phyloP scores from a whole-genome alignment of 2,888 invertebrate genomes.

The Ochropleura plecta region DNA sequence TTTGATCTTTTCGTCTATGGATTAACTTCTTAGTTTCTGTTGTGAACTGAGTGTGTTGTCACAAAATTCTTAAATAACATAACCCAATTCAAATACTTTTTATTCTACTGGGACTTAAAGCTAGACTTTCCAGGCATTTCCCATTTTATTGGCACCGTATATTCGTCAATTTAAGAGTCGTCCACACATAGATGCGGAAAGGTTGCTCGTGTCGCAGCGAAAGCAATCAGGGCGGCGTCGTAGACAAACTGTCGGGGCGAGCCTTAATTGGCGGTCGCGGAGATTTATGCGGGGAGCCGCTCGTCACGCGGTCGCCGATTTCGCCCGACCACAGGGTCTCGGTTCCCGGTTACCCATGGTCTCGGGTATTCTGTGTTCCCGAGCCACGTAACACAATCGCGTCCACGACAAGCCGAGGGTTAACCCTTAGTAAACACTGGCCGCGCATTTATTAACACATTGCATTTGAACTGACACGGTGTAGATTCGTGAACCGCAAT shows the following conservation, averaged over 20 bases:
- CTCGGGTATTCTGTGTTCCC: constrained; percentile 63
- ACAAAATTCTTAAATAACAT: neutral
- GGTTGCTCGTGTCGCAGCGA: constrained; percentile 76
- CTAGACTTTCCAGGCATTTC: constrained; percentile 41
- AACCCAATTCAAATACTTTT: neutral
- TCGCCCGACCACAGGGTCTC: constrained; percentile 70
- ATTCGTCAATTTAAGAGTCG: constrained; percentile 65
- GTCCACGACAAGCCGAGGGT: constrained; percentile 52
- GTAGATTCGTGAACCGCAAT: constrained; percentile 50
- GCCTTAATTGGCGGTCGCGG: constrained; percentile 90
- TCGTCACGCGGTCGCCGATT: constrained; percentile 84
- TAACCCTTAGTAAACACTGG: constrained; percentile 70
- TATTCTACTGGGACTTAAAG: neutral
- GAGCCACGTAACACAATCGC: constrained; percentile 49
- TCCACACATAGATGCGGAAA: constrained; percentile 60
- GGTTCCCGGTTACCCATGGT: constrained; percentile 32
- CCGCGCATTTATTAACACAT: constrained; percentile 71
- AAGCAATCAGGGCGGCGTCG: constrained; percentile 90
- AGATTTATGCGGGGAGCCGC: constrained; percentile 89
- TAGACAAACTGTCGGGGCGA: constrained; percentile 90
- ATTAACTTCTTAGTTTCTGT: neutral
- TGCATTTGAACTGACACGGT: constrained; percentile 52
- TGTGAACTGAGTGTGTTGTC: neutral
- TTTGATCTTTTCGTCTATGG: neutral
- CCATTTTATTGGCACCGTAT: constrained; percentile 63